Evolutionary conservation across 2,797 vertebrate species (phyloP), one percentile per base, ranked within the genome.

Genomic region (Tenualosa ilisha): DNA sequence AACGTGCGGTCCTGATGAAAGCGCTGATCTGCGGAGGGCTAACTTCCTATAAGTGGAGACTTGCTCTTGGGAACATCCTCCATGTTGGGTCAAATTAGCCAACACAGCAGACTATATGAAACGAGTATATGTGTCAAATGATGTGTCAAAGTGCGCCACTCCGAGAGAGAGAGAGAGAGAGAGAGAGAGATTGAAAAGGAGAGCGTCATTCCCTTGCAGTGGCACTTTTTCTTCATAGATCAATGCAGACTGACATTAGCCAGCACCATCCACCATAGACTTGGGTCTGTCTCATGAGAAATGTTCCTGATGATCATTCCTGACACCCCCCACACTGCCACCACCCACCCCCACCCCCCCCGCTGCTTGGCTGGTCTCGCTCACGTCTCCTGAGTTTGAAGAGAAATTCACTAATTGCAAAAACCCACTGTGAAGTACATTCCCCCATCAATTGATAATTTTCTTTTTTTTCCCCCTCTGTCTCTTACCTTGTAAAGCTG

Each of bases 401-500:
- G 40, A 75, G 68, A 75, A 75, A 75, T 40, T 75, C 68, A 37
- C 68, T 75, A 72, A 85, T 51, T 82, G 83, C 81, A 82, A 83
- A 85, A 84, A 50, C 84, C 49, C 75, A 59, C 46, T 82, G 56
- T 31, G 31, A 75, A 75, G 68, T 75, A 83, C 83, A 87, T 86
- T 87, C 46, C 53, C 68, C 40, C 68, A 75, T 75, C 68, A 75
- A 75, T 75, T 75, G 68, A 75, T 75, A 75, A 75, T 75, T 75
- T 75, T 75, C 68, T 37, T 20, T 75, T 75, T 72, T 75, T 40
- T 40, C 31, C 31, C 68, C 68, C 68, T 40, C 68, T 75, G 68
- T 75, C 68, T 75, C 68, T 75, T 92, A 91, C 92, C 92, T 93
- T 92, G 92, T 94, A 92, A 94, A 95, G 93, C 91, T 94, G 94